Evolutionary conservation across 2,797 vertebrate genomes (phyloP), one percentile per base, ranked within the genome.

Genomic region (Mionectes olivaceus): DNA sequence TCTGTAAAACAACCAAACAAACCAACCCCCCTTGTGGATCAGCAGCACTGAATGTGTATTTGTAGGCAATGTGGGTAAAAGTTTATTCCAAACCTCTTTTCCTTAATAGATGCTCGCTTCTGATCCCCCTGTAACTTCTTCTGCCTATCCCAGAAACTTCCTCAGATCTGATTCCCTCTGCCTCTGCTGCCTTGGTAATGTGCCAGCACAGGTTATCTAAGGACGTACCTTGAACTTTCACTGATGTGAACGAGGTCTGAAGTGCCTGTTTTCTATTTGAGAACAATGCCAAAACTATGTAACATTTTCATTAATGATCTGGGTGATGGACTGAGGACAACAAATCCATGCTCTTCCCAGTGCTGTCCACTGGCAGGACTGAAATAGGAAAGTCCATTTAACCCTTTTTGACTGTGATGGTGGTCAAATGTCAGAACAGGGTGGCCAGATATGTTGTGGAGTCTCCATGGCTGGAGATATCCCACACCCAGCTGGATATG

Each of bases 41-140:
- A 76, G 87, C 85, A 94, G 69, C 90, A 76, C 46, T 68, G 87
- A 83, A 83, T 86, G 57, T n/a, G 10, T 83, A 55, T 87, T 94
- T 93, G 68, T 63, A 89, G 82, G 84, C 68, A 80, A 59, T 85
- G 35, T 68, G 82, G 71, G 60, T 14, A 77, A 90, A 39, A 74
- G 84, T 80, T 94, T 57, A 41, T 75, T 85, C 28, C 61, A 93
- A 65, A 57, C 12, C 15, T 77, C 59, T 77, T 33, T 50, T 55
- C 60, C 52, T 90, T 16, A 82, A 77, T 63, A 74, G 70, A 21
- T 69, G 32, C 63, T 69, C 70, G 24, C 64, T 89, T 87, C 93
- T 92, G 79, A 61, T 90, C 43, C 61, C 60, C 30, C 84, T 75
- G 35, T 77, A 85, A 57, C 73, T 84, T 56, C 61, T 56, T 64